These are phyloP conservation scores for Callyntrura guangdongensis DNA, from an alignment of 2,888 invertebrate genomes.

Conservation along the genomic window DNA sequence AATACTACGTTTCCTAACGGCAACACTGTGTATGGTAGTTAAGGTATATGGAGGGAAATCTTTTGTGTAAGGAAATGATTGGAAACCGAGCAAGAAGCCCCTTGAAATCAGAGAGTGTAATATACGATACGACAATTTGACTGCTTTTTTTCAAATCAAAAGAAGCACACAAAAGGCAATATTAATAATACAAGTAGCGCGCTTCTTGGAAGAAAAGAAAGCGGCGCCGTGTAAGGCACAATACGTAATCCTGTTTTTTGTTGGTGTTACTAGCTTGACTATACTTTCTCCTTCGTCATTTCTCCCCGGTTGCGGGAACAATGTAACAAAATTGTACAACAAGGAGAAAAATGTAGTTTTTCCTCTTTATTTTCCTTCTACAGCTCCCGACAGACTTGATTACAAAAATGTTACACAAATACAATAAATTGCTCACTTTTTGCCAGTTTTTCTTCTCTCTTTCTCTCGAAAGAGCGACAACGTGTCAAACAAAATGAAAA, in stretches of 20 bases:
- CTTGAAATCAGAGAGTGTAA: constrained; percentile 66
- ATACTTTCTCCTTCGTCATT: constrained; percentile 21
- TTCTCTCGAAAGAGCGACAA: constrained; percentile 50
- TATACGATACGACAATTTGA: constrained; percentile 72
- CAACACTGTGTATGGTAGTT: not conserved
- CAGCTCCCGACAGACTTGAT: constrained; percentile 46
- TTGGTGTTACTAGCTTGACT: constrained; percentile 3
- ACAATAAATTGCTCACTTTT: constrained; percentile 75
- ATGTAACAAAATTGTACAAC: constrained; percentile 30
- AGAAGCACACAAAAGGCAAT: constrained; percentile 53
- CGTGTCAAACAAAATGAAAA: constrained; percentile 58
- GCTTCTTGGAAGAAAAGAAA: not conserved
- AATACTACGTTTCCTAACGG: not conserved
- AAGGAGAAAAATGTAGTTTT: constrained; percentile 66
- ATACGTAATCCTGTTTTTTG: not conserved
- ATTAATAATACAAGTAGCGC: constrained; percentile 41
- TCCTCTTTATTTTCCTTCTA: constrained; percentile 13
- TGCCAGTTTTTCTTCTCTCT: constrained; percentile 48
- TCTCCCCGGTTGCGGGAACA: constrained; percentile 35
- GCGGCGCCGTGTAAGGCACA: constrained; percentile 33
- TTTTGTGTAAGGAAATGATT: constrained; percentile 70
- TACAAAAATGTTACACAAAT: constrained; percentile 52
- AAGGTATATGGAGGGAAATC: constrained; percentile 17
- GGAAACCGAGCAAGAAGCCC: constrained; percentile 53
- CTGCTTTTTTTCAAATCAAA: constrained; percentile 67